These are phyloP conservation scores for Ciconia maguari DNA, from an alignment of 2,113 vertebrate species.

Conservation along the genomic window DNA sequence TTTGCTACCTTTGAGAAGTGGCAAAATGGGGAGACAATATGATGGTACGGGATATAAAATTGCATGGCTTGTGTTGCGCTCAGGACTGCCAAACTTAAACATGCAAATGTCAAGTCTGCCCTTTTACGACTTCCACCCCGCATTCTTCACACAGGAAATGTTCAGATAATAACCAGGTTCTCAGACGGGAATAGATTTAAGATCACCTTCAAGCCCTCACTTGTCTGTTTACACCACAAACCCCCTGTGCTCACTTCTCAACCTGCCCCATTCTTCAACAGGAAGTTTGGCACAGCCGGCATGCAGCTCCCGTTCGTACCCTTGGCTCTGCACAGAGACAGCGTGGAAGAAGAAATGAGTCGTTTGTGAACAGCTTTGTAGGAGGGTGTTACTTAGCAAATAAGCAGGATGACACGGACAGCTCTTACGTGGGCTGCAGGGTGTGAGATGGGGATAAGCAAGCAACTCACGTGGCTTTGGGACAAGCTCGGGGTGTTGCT, in stretches of 20 bases:
- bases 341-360: not conserved
- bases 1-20: not conserved
- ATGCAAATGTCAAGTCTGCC: not conserved
- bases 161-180: not conserved
- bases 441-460: conserved; percentile 26
- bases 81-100: not conserved
- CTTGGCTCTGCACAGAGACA: not conserved
- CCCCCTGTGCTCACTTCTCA: not conserved
- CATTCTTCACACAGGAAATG: not conserved
- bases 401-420: not conserved
- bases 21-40: not conserved
- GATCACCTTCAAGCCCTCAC: not conserved
- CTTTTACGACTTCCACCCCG: not conserved
- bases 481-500: not conserved
- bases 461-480: not conserved
- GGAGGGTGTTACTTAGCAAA: conserved; percentile 47
- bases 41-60: not conserved
- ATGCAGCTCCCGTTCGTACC: not conserved
- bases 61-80: not conserved
- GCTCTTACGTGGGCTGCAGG: conserved; percentile 21
- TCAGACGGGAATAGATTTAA: not conserved
- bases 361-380: not conserved
- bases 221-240: not conserved
- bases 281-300: not conserved
- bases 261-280: not conserved